A percentile compares a stretch with the other conserved stretches of the same genome.
phyloP scores from a whole-genome alignment of 2,797 vertebrate genomes.

The Kryptolebias ocellatus region DNA sequence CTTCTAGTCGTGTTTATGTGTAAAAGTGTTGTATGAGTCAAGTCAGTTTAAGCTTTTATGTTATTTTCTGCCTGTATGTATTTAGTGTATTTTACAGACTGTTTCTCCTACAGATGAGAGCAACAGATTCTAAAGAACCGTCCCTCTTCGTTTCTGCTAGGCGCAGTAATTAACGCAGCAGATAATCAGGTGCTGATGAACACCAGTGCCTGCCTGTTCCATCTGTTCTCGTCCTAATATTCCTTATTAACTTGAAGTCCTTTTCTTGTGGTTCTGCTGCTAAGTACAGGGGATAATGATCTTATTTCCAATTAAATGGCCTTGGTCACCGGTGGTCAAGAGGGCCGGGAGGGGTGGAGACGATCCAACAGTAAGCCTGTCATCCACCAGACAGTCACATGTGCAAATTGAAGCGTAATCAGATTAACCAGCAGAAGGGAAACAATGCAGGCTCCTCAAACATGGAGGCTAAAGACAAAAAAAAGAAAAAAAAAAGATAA shows the following conservation, averaged over 20 bases:
- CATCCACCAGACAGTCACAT: constrained; percentile 77
- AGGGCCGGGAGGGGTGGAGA: constrained; percentile 29
- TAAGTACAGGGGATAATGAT: constrained; percentile 64
- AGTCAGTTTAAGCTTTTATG: too few relatives aligned
- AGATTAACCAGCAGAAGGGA: constrained; percentile 75
- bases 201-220: constrained; percentile 16
- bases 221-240: constrained; percentile 46
- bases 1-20: too few relatives aligned
- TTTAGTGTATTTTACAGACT: too few relatives aligned
- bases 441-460: constrained; percentile 67
- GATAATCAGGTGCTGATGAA: too few relatives aligned
- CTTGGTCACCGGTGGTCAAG: constrained; percentile 56
- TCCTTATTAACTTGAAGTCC: constrained; percentile 48
- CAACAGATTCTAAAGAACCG: too few relatives aligned
- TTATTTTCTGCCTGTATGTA: too few relatives aligned
- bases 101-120: too few relatives aligned
- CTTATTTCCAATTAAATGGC: constrained; percentile 64
- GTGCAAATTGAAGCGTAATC: constrained; percentile 80
- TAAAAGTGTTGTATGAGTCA: too few relatives aligned
- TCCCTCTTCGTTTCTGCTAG: too few relatives aligned
- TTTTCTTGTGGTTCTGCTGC: constrained; percentile 42
- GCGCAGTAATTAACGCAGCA: too few relatives aligned
- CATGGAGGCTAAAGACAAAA: constrained; percentile 28
- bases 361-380: constrained; percentile 70
- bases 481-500: constrained; percentile 22